Base-by-base conservation (phyloP, 2,888 invertebrate genomes). In the Tiphia femorata region DNA sequence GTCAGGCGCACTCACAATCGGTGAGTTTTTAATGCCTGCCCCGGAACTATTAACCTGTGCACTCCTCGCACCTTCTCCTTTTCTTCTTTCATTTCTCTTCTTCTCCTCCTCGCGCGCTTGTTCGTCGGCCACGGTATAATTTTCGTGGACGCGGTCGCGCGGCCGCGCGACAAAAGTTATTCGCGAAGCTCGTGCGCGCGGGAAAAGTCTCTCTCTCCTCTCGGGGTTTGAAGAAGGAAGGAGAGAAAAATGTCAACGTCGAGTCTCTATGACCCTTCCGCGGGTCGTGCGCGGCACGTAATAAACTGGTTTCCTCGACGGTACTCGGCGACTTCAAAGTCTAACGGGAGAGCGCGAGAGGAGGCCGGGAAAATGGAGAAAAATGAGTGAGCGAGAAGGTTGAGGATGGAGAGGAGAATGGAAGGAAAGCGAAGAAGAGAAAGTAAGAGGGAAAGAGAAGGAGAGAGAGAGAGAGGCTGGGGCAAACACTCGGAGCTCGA, bases 261-360 rank as follows among this genome's bases (percentile, higher is more conserved):
- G 41, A 40, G 51, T 7, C 27, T 37, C 37, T 43, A 35, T 38
- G 47, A 47, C 42, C 37, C 51, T 29, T 14, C 40, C 12, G 16
- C 30, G 40, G 33, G 35, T 35, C n/a, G n/a, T n/a, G n/a, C n/a
- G n/a, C n/a, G 38, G 17, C 17, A 16, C 47, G 35, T 49, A 53
- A 64, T 64, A 67, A 64, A 65, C 59, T 65, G 57, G 56, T 53
- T 60, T 56, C 20, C 62, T 58, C 51, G 52, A 54, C 49, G 56
- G 51, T 51, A 30, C 51, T 58, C 50, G 50, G 44, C 42, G 37
- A 52, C 49, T 59, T 58, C 58, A 65, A 68, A 65, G 59, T 41
- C 49, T 47, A 50, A 58, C 49, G 25, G 42, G 48, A 46, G 30
- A 33, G 21, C 20, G n/a, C n/a, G 40, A 16, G 10, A 29, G 14